Base-by-base conservation (phyloP, 2,888 invertebrate genomes). In the Rhimphoctona megacephalus region DNA sequence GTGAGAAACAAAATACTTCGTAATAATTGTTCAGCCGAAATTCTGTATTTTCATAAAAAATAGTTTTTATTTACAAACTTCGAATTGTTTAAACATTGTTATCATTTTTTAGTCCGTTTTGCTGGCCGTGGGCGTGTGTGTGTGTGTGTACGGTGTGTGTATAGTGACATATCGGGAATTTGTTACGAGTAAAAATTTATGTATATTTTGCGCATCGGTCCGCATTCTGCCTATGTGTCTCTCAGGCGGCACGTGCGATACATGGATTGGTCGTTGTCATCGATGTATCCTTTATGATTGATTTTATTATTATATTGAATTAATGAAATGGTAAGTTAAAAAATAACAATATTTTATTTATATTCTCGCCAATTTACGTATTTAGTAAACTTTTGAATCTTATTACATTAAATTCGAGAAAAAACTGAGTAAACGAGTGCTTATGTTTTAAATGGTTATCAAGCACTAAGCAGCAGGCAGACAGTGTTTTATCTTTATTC, bases 181-280 rank as follows among this genome's bases (percentile, higher is more conserved):
- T 46, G 36, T 57, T 43, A 30, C 9, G 69, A 30, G 52, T 39
- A 7, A 36, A 36, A 64, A 39, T 49, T 64, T 43, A 52, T 79
- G 64, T 57, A 67, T 81, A 67, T 81, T 77, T 70, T 72, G 78
- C 85, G 78, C 85, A 81, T 81, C 66, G 67, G 30, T 64, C 33
- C 54, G 39, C 52, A 67, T 70, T 57, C 64, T 43, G 69, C 25
- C n/a, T 73, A 64, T 73, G 77, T 84, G 78, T 77, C 49, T 67
- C 69, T 69, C 39, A 72, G 82, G 89, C 87, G 89, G 88, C 90
- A 90, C 90, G 90, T 90, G 90, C 88, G 87, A 81, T 85, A 81
- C 86, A 89, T 90, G 89, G 90, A 90, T 90, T 90, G 90, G 91
- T 90, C 89, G 87, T 89, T 87, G 83, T 89, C 77, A 80, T 82